Percentiles rank a stretch among this genome's conserved stretches.
Evolutionary conservation across 2,888 invertebrate species (phyloP).

Genomic region (Plebejus argus): DNA sequence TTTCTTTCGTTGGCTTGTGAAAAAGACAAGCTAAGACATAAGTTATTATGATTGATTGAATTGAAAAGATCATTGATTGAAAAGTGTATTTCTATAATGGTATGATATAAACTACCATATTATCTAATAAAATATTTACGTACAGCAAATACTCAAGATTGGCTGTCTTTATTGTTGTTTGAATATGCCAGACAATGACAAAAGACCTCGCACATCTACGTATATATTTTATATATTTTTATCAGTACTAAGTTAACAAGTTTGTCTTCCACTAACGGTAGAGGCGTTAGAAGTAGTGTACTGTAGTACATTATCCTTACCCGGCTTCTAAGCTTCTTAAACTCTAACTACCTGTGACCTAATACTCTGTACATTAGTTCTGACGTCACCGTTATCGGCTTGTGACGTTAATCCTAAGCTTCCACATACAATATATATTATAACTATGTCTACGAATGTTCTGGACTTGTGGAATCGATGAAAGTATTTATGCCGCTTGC

Average conservation of each 20-base stretch:
- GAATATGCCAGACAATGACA: no score
- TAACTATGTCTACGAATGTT: neutral
- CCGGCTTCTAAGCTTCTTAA: conserved; percentile 9
- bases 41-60: no score
- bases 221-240: no score
- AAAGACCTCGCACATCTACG: no score
- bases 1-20: no score
- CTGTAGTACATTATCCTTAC: neutral
- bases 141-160: no score
- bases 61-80: no score
- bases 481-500: neutral
- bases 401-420: neutral
- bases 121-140: no score
- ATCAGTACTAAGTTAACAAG: neutral
- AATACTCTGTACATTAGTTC: neutral
- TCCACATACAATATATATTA: neutral
- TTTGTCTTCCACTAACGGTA: neutral
- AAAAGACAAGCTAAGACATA: no score
- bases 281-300: neutral
- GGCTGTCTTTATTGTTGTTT: no score
- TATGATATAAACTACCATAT: no score
- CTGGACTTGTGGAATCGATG: neutral
- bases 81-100: no score
- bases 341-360: neutral
- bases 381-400: conserved; percentile 2